These are phyloP conservation scores for Pelosia muscerda DNA, from an alignment of 2,888 invertebrate species.

Conservation along the genomic window DNA sequence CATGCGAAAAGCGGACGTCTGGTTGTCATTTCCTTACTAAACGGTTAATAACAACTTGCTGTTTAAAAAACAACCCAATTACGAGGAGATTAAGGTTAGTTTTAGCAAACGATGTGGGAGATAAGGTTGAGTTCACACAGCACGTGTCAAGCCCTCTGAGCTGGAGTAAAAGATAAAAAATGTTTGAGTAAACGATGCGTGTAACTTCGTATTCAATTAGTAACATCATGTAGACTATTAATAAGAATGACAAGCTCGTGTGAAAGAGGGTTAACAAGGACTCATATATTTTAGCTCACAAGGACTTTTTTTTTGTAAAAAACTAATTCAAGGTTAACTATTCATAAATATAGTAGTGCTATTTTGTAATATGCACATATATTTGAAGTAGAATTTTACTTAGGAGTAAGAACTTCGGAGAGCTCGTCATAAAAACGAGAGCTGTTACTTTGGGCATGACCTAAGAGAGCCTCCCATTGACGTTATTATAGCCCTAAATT, in stretches of 20 bases:
- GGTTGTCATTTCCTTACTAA: slow-evolving; percentile 75
- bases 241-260: slow-evolving; percentile 20
- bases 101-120: slow-evolving; percentile 38
- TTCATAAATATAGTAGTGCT: not conserved
- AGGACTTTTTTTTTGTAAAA: not conserved
- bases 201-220: slow-evolving; percentile 56
- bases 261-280: slow-evolving; percentile 16
- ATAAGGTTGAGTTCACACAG: slow-evolving; percentile 52
- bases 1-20: slow-evolving; percentile 80
- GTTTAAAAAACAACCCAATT: slow-evolving; percentile 45
- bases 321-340: not conserved
- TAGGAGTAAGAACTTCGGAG: not conserved
- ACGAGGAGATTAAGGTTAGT: slow-evolving; percentile 37
- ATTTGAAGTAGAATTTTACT: not conserved
- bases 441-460: not conserved
- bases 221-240: slow-evolving; percentile 40
- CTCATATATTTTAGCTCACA: not conserved
- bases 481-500: too few species aligned
- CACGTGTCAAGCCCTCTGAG: slow-evolving; percentile 63
- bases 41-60: slow-evolving; percentile 66
- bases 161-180: slow-evolving; percentile 62
- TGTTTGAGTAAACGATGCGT: slow-evolving; percentile 62
- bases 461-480: too few species aligned
- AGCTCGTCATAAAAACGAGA: not conserved
- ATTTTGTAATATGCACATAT: not conserved